Base-by-base conservation (phyloP, 2,113 vertebrate genomes). In the Gobio gobio region DNA sequence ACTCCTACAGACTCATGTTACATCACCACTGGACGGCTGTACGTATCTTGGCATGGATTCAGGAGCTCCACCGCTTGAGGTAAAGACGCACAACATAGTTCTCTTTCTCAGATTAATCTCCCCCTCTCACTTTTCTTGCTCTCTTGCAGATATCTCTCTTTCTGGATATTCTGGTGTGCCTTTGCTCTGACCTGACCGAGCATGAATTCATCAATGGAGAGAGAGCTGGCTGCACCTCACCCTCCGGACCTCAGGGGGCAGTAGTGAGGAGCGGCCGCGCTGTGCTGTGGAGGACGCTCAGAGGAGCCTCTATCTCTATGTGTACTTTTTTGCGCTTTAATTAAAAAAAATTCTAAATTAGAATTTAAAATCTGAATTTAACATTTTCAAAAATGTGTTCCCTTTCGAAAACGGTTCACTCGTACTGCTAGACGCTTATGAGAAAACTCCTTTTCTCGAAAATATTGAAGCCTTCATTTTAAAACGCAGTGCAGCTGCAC, bases 41-140 rank as follows among this genome's bases (percentile, higher is more conserved):
- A 99, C 98, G 58, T 99, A 99, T 88, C 92, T 98, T 94, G 98
- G 98, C 56, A 91, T 98, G 92, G 98, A 99, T 90, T 99, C 97
- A 0, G 98, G 97, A 77, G 96, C 97, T 68, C 96, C 90, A 1
- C 94, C 97, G 72, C 90, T 98, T 18, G 96, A 98, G 97, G 98
- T 99, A 86, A 72, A 36, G 40, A 43, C 20, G 24, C 61, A 13
- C 16, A 22, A 10, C 6, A 10, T 13, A 4, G 45, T 24, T 33
- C 3, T 22, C 9, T 36, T 54, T 49, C 24, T 82, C 18, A 33
- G n/a, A 82, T 49, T 80, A 1, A 40, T 20, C 78, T 59, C 12
- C 29, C 66, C 12, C 12, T 63, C 24, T 79, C 5, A 36, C 4
- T 24, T 54, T 12, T 73, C 8, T 5, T 45, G 6, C 10, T 73